phyloP scores from a whole-genome alignment of 2,113 vertebrate species.

The Morone saxatilis region DNA sequence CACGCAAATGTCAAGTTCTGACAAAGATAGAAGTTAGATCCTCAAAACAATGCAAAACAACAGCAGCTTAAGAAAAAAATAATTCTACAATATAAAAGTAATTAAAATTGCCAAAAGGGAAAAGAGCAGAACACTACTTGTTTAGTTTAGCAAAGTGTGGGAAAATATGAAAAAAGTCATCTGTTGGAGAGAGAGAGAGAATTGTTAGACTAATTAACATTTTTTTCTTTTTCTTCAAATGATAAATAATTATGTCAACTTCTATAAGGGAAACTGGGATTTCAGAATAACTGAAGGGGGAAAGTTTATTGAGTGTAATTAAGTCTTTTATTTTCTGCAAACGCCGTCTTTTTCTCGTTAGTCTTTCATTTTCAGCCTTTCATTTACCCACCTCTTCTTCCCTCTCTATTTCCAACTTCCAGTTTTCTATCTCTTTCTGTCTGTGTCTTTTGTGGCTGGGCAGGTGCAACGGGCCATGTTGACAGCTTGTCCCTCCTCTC shows the following conservation, averaged over 20 bases:
- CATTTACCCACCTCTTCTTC: slow-evolving; percentile 41
- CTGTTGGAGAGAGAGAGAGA: slow-evolving; percentile 28
- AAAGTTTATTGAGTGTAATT: slow-evolving; percentile 60
- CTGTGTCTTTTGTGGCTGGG: slow-evolving; percentile 49
- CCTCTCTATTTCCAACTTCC: slow-evolving; percentile 14
- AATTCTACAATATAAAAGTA: slow-evolving; percentile 58
- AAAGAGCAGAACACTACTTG: slow-evolving; percentile 58
- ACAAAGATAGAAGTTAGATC: slow-evolving; percentile 68
- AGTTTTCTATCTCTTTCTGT: slow-evolving; percentile 7
- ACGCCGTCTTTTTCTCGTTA: slow-evolving; percentile 38
- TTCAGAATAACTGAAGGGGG: slow-evolving; percentile 43
- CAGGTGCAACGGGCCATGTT: slow-evolving; percentile 79
- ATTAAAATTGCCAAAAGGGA: slow-evolving; percentile 74
- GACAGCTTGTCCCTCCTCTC: slow-evolving; percentile 82
- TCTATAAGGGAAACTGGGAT: slow-evolving; percentile 55
- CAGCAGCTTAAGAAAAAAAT: slow-evolving; percentile 49
- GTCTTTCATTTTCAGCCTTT: slow-evolving; percentile 50
- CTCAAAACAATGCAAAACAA: slow-evolving; percentile 54
- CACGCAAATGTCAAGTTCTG: slow-evolving; percentile 67
- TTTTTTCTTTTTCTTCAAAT: slow-evolving; percentile 56
- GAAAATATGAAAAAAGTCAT: slow-evolving; percentile 30
- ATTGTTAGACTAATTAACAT: slow-evolving; percentile 66
- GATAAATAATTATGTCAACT: slow-evolving; percentile 70
- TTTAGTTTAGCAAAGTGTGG: slow-evolving; percentile 50
- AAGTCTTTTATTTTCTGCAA: slow-evolving; percentile 52